A percentile compares a stretch with the other conserved stretches of the same genome.
Conservation (phyloP, 2,113 vertebrate species). For the Ceyx cyanopectus region DNA sequence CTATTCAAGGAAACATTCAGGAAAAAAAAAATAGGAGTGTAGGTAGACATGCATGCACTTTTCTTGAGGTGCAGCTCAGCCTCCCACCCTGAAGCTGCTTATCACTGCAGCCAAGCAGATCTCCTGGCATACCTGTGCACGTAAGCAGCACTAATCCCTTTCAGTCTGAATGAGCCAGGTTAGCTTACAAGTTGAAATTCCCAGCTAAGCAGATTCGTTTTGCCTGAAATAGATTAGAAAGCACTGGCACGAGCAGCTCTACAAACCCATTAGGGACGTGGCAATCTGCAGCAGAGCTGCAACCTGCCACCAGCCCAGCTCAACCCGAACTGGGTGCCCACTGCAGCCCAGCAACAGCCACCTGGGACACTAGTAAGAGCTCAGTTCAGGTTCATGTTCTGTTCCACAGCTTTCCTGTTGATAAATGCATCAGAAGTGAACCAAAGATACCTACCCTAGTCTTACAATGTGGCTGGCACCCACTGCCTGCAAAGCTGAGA, state of each 20-base stretch:
- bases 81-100: neutral
- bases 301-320: neutral
- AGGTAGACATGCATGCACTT: neutral
- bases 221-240: slow-evolving; percentile 49
- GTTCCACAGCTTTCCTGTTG: neutral
- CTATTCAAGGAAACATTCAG: neutral
- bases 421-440: neutral
- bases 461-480: neutral
- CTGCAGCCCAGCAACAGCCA: neutral
- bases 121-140: neutral
- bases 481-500: neutral
- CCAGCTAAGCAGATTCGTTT: slow-evolving; percentile 17
- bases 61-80: neutral
- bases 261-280: neutral
- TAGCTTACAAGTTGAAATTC: slow-evolving; percentile 46
- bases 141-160: neutral
- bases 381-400: neutral
- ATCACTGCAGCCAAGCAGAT: neutral
- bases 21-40: neutral
- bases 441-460: neutral
- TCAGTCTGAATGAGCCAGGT: slow-evolving; percentile 22
- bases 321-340: neutral
- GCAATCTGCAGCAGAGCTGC: neutral
- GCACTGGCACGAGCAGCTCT: neutral
- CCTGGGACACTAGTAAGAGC: neutral